These are phyloP conservation scores for Drosophila aldrichi DNA, from an alignment of 2,888 invertebrate genomes.

Conservation along the genomic window DNA sequence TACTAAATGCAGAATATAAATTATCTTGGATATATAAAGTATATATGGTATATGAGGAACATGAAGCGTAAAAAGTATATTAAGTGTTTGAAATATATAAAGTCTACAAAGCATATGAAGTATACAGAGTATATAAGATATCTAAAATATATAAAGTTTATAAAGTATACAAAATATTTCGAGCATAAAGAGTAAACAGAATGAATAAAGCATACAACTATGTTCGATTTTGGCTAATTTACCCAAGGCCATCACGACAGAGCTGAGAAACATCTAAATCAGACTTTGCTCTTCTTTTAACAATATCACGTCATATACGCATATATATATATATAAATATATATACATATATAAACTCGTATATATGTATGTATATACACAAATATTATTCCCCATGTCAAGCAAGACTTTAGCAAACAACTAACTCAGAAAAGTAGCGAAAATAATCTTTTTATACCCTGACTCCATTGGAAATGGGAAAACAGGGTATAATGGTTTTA, in stretches of 20 bases:
- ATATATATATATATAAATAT: not conserved
- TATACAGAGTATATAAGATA: too few relatives aligned
- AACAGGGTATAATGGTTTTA: too few relatives aligned
- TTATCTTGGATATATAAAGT: not conserved
- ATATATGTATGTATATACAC: too few relatives aligned
- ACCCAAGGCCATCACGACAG: not conserved
- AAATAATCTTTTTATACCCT: too few relatives aligned
- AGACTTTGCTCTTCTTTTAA: not conserved
- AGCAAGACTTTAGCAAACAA: not conserved
- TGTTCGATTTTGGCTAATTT: not conserved
- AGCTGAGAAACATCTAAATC: not conserved
- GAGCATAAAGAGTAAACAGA: too few relatives aligned
- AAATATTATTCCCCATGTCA: not conserved
- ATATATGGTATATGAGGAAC: not conserved
- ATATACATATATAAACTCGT: too few relatives aligned
- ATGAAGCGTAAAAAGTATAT: not conserved
- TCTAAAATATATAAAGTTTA: too few relatives aligned
- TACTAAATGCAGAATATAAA: too few relatives aligned
- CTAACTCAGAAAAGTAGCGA: not conserved
- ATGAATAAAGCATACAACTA: not conserved
- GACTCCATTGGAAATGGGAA: too few relatives aligned
- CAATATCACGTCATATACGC: not conserved
- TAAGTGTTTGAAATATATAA: not conserved
- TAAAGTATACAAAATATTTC: too few relatives aligned
- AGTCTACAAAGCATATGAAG: not conserved